Percentiles rank a stretch among this genome's conserved stretches.
phyloP scores from a whole-genome alignment of 1,140 invertebrate species.

The Panagrolaimus sp. region DNA sequence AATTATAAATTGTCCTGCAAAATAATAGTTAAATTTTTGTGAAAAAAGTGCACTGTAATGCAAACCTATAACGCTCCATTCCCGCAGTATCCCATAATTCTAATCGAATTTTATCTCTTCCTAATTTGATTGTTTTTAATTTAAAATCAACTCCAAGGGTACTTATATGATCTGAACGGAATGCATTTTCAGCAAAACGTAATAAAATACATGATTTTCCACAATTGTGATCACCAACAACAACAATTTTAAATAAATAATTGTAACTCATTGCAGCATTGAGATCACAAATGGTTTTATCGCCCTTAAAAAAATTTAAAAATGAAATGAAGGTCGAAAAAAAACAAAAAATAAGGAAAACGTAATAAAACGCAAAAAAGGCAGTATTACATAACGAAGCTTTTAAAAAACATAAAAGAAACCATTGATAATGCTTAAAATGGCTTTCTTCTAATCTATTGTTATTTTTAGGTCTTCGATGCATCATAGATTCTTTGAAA shows the following conservation, averaged over 20 bases:
- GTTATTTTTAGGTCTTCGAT: too few species aligned
- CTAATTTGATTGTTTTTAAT: slow-evolving; percentile 57
- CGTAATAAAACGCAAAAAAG: too few species aligned
- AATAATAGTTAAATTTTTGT: background rate
- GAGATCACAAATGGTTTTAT: slow-evolving; percentile 13
- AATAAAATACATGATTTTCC: slow-evolving; percentile 56
- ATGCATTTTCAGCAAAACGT: slow-evolving; percentile 52
- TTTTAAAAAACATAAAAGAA: too few species aligned
- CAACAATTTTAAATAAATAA: slow-evolving; percentile 58
- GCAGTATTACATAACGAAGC: too few species aligned
- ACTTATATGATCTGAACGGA: slow-evolving; percentile 52
- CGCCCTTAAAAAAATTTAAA: background rate
- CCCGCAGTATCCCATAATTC: slow-evolving; percentile 56
- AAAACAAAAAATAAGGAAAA: slow-evolving; percentile 1
- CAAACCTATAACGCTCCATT: slow-evolving; percentile 53
- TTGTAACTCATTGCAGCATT: slow-evolving; percentile 52
- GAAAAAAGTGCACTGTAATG: too few species aligned
- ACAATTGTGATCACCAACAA: slow-evolving; percentile 57
- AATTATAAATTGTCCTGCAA: slow-evolving; percentile 56
- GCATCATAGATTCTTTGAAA: too few species aligned
- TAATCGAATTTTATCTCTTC: slow-evolving; percentile 50
- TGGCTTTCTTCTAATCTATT: too few species aligned
- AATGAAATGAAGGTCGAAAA: background rate
- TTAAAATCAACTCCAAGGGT: slow-evolving; percentile 58
- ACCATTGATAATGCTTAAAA: too few species aligned